Evolutionary conservation across 1,140 invertebrate genomes (phyloP).

Genomic region (Yoshiicerus persimilis): DNA sequence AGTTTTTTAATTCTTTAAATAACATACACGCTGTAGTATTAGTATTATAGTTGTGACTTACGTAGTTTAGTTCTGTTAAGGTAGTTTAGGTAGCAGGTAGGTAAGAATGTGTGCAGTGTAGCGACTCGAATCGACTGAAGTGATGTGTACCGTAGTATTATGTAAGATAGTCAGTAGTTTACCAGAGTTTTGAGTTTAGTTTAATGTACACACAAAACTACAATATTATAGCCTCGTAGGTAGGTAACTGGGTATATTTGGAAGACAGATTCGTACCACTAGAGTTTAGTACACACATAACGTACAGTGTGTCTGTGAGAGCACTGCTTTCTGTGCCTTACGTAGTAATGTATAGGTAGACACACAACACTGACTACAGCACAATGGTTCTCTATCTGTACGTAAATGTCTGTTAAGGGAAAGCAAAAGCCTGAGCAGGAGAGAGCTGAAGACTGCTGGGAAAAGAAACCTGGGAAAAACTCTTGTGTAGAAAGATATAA

Average conservation of each 20-base stretch:
- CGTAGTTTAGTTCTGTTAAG: not conserved
- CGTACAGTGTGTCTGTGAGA: not conserved
- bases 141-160: not conserved
- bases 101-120: not conserved
- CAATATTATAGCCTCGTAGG: not conserved
- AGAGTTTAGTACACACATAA: not conserved
- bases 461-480: not conserved
- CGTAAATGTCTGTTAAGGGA: not conserved
- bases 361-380: not conserved
- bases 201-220: not conserved
- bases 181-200: not conserved
- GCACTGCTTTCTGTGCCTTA: not conserved
- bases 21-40: too few species aligned
- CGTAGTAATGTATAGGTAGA: not conserved
- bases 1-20: too few species aligned
- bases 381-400: not conserved
- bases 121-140: not conserved
- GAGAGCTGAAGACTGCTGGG: constrained; percentile 13
- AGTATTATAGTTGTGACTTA: not conserved
- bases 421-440: not conserved
- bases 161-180: not conserved
- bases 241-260: not conserved
- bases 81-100: not conserved
- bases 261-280: not conserved
- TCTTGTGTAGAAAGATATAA: not conserved